Conservation (phyloP, 2,888 invertebrate species). For the Stenichneumon culpator region DNA sequence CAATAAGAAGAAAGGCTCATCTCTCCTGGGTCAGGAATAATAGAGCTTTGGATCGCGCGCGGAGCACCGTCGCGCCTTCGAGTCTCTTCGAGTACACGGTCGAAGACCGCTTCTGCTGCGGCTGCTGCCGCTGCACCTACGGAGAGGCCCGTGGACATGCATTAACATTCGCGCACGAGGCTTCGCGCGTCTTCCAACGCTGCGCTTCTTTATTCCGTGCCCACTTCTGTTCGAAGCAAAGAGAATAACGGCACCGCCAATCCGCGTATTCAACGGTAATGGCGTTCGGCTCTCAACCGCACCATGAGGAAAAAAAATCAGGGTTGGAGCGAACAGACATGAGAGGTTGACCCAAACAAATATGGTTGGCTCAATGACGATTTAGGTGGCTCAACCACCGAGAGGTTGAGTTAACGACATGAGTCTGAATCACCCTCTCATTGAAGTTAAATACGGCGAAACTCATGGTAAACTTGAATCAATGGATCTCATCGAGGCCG, state of each 20-base stretch:
- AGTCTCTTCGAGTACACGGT: constrained; percentile 18
- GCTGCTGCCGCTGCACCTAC: constrained; percentile 16
- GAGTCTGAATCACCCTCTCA: too few species aligned
- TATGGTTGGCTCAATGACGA: too few species aligned
- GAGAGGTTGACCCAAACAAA: too few species aligned
- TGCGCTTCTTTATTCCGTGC: not conserved
- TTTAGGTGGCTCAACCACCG: too few species aligned
- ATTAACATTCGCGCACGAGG: not conserved
- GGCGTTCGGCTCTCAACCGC: not conserved
- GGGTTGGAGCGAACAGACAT: too few species aligned
- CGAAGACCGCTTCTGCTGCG: not conserved
- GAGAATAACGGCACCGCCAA: constrained; percentile 5
- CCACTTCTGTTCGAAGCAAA: not conserved
- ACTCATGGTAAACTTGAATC: too few species aligned
- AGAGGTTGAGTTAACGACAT: too few species aligned
- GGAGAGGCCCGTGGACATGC: not conserved
- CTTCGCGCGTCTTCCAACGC: not conserved
- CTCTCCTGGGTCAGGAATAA: constrained; percentile 45
- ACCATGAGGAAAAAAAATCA: too few species aligned
- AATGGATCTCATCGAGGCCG: too few species aligned
- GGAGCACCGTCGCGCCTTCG: constrained; percentile 13
- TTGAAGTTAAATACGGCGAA: too few species aligned
- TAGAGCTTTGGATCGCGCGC: constrained; percentile 43
- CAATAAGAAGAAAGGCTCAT: constrained; percentile 33
- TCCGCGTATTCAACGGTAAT: not conserved